These are phyloP conservation scores for Bovichtus diacanthus DNA, from an alignment of 2,797 vertebrate genomes.

Conservation along the genomic window DNA sequence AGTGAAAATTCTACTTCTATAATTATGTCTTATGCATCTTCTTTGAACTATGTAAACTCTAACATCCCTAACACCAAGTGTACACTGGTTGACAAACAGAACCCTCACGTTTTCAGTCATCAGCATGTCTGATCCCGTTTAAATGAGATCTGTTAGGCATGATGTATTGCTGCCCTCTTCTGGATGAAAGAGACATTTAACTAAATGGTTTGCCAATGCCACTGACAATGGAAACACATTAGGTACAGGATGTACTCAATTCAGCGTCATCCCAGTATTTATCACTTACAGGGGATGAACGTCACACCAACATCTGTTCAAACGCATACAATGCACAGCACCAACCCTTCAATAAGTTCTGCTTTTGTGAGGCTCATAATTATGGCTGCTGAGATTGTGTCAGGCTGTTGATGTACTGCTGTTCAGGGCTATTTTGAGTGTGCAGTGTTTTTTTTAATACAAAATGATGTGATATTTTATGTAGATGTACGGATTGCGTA, in stretches of 20 bases:
- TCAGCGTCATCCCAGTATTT: not conserved
- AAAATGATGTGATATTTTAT: not conserved
- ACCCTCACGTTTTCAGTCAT: not conserved
- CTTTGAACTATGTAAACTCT: not conserved
- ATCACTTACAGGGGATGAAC: not conserved
- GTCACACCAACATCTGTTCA: not conserved
- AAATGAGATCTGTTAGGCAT: not conserved
- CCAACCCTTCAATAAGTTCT: not conserved
- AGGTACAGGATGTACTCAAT: not conserved
- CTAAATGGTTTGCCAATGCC: not conserved
- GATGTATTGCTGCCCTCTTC: constrained; percentile 50
- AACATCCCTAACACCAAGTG: not conserved
- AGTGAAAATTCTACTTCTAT: not conserved
- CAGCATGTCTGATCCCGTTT: not conserved
- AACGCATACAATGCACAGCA: not conserved
- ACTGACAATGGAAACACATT: not conserved
- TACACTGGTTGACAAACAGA: not conserved
- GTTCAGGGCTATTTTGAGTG: not conserved
- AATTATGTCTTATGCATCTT: not conserved
- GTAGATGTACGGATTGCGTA: not conserved
- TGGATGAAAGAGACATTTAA: constrained; percentile 32
- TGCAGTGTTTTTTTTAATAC: not conserved
- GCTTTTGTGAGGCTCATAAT: not conserved
- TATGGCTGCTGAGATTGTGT: not conserved
- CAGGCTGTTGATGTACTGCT: not conserved